Percentiles rank a stretch among this genome's conserved stretches.
phyloP scores from a whole-genome alignment of 2,888 invertebrate genomes.

The Adela reaumurella region DNA sequence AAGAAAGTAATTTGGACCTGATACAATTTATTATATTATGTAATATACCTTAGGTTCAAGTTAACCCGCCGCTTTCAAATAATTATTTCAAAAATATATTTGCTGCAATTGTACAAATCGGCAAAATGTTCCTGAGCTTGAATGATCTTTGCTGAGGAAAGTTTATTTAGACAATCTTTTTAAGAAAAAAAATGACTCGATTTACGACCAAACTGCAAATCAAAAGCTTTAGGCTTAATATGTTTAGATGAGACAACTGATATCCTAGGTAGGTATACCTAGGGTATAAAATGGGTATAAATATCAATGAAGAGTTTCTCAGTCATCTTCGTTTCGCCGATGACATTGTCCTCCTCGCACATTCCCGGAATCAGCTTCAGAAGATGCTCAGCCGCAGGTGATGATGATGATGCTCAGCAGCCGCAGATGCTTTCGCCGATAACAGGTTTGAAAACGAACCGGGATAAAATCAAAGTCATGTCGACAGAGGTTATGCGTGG shows the following conservation, averaged over 20 bases:
- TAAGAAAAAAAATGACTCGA: conserved; percentile 1
- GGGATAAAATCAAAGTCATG: too few relatives aligned
- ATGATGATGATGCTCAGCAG: too few relatives aligned
- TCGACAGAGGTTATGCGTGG: too few relatives aligned
- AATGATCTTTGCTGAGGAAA: conserved; percentile 2
- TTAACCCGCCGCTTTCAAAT: conserved; percentile 3
- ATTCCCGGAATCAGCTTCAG: too few relatives aligned
- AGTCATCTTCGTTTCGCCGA: too few relatives aligned
- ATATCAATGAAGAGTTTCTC: too few relatives aligned
- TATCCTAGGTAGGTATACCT: conserved; percentile 3
- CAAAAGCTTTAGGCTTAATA: conserved; percentile 4
- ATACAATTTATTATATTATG: conserved; percentile 5
- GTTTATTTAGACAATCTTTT: conserved; percentile 4
- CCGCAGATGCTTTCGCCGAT: too few relatives aligned
- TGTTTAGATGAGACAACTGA: conserved; percentile 4
- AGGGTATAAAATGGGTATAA: too few relatives aligned
- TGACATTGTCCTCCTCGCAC: too few relatives aligned
- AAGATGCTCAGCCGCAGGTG: too few relatives aligned
- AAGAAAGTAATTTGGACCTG: conserved; percentile 6
- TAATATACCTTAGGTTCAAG: conserved; percentile 6
- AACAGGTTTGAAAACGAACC: too few relatives aligned
- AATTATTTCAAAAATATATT: conserved; percentile 6
- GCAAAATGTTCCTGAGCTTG: neutral
- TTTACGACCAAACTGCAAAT: conserved; percentile 1
- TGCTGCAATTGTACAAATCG: conserved; percentile 5